phyloP scores from a whole-genome alignment of 1,140 invertebrate species.

The Drosophila prosaltans region DNA sequence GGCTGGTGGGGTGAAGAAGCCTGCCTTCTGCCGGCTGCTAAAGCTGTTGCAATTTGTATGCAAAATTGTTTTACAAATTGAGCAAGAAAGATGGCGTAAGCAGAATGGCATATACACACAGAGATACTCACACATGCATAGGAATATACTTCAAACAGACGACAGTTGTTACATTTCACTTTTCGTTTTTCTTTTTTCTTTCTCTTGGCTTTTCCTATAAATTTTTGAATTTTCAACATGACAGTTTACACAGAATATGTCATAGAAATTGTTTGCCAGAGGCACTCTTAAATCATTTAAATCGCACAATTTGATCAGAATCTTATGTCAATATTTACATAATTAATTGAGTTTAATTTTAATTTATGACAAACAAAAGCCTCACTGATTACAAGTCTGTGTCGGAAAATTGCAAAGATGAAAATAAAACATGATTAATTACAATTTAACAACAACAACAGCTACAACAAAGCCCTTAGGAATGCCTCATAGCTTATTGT shows the following conservation, averaged over 20 bases:
- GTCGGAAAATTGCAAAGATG: slow-evolving; percentile 25
- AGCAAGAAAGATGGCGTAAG: slow-evolving; percentile 80
- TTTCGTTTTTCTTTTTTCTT: slow-evolving; percentile 29
- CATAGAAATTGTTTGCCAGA: background rate
- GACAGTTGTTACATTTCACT: slow-evolving; percentile 58
- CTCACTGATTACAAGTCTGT: slow-evolving; percentile 29
- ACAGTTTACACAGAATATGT: slow-evolving; percentile 26
- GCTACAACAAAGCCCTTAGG: slow-evolving; percentile 7
- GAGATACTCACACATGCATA: slow-evolving; percentile 26
- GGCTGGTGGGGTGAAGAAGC: slow-evolving; percentile 45
- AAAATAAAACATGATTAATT: slow-evolving; percentile 71
- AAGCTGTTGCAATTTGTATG: slow-evolving; percentile 80
- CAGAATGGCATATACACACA: slow-evolving; percentile 51
- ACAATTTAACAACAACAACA: slow-evolving; percentile 54
- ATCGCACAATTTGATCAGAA: background rate
- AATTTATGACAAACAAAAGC: slow-evolving; percentile 72
- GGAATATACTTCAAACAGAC: slow-evolving; percentile 29
- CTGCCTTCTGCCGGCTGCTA: slow-evolving; percentile 3
- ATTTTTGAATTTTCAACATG: slow-evolving; percentile 61
- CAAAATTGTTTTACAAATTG: slow-evolving; percentile 82
- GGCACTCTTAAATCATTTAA: slow-evolving; percentile 2
- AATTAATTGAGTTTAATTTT: slow-evolving; percentile 80
- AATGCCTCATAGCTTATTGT: slow-evolving; percentile 39
- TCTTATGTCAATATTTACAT: slow-evolving; percentile 70
- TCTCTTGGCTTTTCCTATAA: slow-evolving; percentile 48